Evolutionary conservation across 2,888 invertebrate species (phyloP).

Genomic region (Polylopha cassiicola): DNA sequence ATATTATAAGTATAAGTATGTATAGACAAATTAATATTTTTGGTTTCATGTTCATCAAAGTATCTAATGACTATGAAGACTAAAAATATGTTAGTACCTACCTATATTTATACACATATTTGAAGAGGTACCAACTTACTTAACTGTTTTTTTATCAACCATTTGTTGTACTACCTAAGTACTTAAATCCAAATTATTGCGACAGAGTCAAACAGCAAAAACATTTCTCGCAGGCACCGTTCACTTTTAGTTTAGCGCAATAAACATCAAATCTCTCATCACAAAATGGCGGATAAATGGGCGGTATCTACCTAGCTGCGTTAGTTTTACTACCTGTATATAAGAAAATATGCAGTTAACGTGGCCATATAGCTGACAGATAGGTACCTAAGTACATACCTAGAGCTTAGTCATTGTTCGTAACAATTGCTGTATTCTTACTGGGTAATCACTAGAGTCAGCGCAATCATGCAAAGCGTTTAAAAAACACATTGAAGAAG

Average conservation of each 20-base stretch:
- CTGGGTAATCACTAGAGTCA: constrained; percentile 48
- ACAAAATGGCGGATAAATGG: constrained; percentile 58
- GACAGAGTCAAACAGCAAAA: constrained; percentile 37
- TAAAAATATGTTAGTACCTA: too few species aligned
- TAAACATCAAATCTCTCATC: constrained; percentile 57
- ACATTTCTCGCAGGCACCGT: constrained; percentile 41
- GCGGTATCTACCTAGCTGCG: constrained; percentile 28
- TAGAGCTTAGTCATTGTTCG: constrained; percentile 57
- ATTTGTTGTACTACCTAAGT: constrained; percentile 20
- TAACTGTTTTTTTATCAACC: too few species aligned
- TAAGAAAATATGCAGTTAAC: constrained; percentile 53
- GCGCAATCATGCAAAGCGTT: constrained; percentile 43
- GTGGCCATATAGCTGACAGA: constrained; percentile 37
- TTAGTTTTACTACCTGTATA: constrained; percentile 36
- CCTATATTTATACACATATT: too few species aligned
- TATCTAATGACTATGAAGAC: too few species aligned
- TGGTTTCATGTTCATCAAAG: too few species aligned
- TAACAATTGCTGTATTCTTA: constrained; percentile 55
- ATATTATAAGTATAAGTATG: too few species aligned
- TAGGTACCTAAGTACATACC: constrained; percentile 42
- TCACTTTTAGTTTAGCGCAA: constrained; percentile 57
- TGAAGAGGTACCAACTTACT: too few species aligned
- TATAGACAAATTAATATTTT: too few species aligned
- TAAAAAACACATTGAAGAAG: constrained; percentile 49
- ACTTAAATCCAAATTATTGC: constrained; percentile 32